Evolutionary conservation across 2,797 vertebrate species (phyloP), one percentile per base, ranked within the genome.

Genomic region (Pipistrellus kuhlii): DNA sequence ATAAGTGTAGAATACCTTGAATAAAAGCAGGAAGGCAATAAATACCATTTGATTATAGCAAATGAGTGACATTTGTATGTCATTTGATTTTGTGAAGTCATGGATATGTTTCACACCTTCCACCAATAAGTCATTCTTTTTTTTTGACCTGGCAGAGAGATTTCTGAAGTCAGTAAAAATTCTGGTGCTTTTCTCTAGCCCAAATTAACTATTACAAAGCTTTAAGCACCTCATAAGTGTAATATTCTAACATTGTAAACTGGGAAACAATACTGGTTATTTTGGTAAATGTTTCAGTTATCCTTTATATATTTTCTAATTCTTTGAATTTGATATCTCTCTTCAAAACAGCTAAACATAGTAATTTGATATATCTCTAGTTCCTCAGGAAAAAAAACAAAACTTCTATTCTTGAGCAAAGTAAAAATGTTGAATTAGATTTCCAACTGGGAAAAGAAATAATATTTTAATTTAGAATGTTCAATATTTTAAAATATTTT

Each of bases 51-150:
- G 30, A 57, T 85, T 82, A 73, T 10, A 81, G 30, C 27, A 93
- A 77, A 92, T 88, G 25, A 85, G 62, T 62, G 76, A 51, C 88
- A 93, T 81, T 86, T 86, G 71, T 83, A 78, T 48, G 27, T 27
- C 86, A 89, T 76, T 91, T 95, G 69, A 89, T 75, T 91, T 41
- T 93, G 46, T 83, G 46, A 85, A 83, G 69, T 81, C 77, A 80
- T 41, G 23, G 8, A 38, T 17, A 51, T 30, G 72, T 83, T 86
- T 94, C 11, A 88, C 85, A 64, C 76, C 27, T 82, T 41, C 41
- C n/a, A 75, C 17, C 55, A 44, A 69, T 69, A 48, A 77, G 25
- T 81, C 17, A 0, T 75, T 71, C 8, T 55, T 32, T 11, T 30
- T 20, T 46, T 88, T 32, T 88, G 12, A 82, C 83, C 17, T 71